Evolutionary conservation across 2,113 vertebrate species (phyloP).

Genomic region (Clarias gariepinus): DNA sequence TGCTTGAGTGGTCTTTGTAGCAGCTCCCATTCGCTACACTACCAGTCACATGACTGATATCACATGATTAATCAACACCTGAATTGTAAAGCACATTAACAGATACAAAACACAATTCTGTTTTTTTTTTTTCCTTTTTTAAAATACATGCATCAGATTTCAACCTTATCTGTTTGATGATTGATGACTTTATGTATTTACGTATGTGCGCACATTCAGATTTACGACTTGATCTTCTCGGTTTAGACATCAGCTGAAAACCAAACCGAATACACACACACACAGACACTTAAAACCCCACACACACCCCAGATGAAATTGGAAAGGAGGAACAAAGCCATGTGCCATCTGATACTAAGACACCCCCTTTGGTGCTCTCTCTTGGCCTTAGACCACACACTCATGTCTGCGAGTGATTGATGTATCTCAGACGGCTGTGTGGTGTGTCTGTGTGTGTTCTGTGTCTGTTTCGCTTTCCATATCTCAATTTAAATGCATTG

Average conservation of each 20-base stretch:
- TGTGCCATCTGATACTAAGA: slow-evolving; percentile 35
- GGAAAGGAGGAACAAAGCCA: background rate
- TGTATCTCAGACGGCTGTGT: slow-evolving; percentile 20
- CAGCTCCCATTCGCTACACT: too few species aligned
- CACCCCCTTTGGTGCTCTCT: background rate
- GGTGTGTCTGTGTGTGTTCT: slow-evolving; percentile 19
- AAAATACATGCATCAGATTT: background rate
- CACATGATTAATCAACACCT: background rate
- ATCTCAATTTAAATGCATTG: slow-evolving; percentile 23
- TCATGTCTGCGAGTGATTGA: slow-evolving; percentile 42
- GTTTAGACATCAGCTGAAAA: slow-evolving; percentile 60
- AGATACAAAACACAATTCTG: background rate
- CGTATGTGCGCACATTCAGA: too few species aligned
- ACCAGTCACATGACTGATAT: background rate
- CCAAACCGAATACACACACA: slow-evolving; percentile 28
- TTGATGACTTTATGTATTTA: background rate
- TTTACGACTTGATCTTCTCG: slow-evolving; percentile 69
- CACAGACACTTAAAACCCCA: slow-evolving; percentile 9
- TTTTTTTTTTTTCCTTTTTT: background rate
- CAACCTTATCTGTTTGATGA: background rate
- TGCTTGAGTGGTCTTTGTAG: background rate
- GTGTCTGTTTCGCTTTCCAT: background rate
- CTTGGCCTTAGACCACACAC: slow-evolving; percentile 35
- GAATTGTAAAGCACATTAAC: background rate
- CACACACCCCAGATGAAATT: background rate